A percentile compares a stretch with the other conserved stretches of the same genome.
Evolutionary conservation across 2,113 vertebrate species (phyloP).

Genomic region (Pedionomus torquatus): DNA sequence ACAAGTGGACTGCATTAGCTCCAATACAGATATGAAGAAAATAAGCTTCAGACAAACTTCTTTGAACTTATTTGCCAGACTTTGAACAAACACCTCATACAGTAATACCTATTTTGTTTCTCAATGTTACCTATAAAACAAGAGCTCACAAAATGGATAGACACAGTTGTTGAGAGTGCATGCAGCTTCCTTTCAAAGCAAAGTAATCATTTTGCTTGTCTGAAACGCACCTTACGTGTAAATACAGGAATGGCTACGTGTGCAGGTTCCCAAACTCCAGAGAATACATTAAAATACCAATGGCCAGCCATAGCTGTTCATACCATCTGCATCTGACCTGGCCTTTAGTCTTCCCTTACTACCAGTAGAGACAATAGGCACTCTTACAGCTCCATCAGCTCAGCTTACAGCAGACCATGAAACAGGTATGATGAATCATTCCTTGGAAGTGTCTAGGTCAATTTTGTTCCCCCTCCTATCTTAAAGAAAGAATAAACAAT

Average conservation of each 20-base stretch:
- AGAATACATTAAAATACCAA: not conserved
- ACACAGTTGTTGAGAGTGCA: not conserved
- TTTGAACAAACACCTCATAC: not conserved
- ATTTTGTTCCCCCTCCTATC: not conserved
- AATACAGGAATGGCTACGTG: not conserved
- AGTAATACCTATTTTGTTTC: not conserved
- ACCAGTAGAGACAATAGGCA: accelerated
- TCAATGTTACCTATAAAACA: not conserved
- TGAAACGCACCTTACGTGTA: not conserved
- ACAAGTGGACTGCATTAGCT: not conserved
- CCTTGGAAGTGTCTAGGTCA: not conserved
- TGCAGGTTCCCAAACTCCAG: not conserved
- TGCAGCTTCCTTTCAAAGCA: not conserved
- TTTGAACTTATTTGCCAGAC: not conserved
- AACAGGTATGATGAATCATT: not conserved
- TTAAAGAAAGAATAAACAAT: not conserved
- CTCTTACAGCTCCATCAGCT: not conserved
- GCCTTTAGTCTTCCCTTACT: not conserved
- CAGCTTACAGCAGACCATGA: not conserved
- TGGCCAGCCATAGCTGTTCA: not conserved
- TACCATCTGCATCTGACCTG: not conserved
- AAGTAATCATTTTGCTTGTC: not conserved
- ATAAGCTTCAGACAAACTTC: not conserved
- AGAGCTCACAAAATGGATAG: not conserved
- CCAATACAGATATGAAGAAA: not conserved